phyloP scores from a whole-genome alignment of 2,888 invertebrate species.

The Tetramorium bicarinatum region DNA sequence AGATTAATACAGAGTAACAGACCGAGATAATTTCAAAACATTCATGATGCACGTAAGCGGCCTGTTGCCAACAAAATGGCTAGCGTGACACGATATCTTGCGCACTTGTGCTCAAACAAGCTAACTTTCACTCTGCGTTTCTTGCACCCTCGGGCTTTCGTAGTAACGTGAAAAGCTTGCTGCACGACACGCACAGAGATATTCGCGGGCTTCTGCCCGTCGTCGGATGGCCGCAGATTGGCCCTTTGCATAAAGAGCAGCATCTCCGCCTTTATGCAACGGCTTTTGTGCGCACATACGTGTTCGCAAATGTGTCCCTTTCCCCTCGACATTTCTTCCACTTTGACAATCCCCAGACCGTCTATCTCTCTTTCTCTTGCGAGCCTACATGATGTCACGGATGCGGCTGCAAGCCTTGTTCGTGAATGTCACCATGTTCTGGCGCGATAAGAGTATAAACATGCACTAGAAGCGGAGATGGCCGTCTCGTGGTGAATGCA shows the following conservation, averaged over 20 bases:
- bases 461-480: constrained; percentile 66
- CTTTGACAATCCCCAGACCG: constrained; percentile 60
- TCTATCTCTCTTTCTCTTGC: constrained; percentile 51
- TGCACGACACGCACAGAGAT: constrained; percentile 31
- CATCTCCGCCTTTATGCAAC: constrained; percentile 76
- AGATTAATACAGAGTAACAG: background rate
- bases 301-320: constrained; percentile 53
- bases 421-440: constrained; percentile 67
- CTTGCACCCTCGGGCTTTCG: constrained; percentile 30
- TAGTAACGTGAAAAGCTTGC: constrained; percentile 51
- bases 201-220: constrained; percentile 54
- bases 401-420: constrained; percentile 62
- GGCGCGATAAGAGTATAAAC: constrained; percentile 66
- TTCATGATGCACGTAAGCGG: background rate
- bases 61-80: constrained; percentile 28
- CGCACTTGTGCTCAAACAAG: constrained; percentile 24
- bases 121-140: constrained; percentile 50
- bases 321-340: constrained; percentile 49
- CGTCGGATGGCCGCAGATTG: constrained; percentile 58
- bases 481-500: constrained; percentile 57
- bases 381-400: constrained; percentile 59
- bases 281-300: constrained; percentile 77
- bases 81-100: constrained; percentile 34
- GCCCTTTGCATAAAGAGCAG: constrained; percentile 71
- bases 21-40: background rate